Percentiles rank a stretch among this genome's conserved stretches.
These are phyloP conservation scores for Drosophila kanekoi DNA, from an alignment of 2,888 invertebrate species.

Conservation along the genomic window DNA sequence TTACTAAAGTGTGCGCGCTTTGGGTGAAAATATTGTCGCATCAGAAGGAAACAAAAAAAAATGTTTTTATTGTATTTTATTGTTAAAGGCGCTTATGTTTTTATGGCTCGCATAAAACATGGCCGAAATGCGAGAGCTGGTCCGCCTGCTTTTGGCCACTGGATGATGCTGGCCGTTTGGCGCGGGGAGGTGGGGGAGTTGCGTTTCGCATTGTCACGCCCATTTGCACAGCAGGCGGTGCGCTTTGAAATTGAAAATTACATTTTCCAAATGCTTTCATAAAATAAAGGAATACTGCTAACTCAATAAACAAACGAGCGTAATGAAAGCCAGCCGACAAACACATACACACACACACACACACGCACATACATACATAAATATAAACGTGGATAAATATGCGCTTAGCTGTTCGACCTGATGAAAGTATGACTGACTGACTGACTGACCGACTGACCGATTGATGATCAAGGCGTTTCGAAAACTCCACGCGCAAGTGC, in stretches of 20 bases:
- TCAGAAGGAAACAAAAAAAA: constrained; percentile 42
- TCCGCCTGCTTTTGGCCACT: constrained; percentile 4
- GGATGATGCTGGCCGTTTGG: constrained; percentile 8
- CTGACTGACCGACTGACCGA: too few species aligned
- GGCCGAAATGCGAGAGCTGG: constrained; percentile 24
- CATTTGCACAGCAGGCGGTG: constrained; percentile 53
- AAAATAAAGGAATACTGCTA: constrained; percentile 49
- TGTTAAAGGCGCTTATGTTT: constrained; percentile 58
- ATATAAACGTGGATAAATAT: neutral
- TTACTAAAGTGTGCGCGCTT: constrained; percentile 23
- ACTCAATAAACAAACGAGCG: constrained; percentile 54
- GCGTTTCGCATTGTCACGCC: constrained; percentile 35
- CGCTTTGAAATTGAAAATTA: constrained; percentile 54
- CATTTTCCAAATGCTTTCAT: constrained; percentile 51
- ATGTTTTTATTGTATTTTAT: constrained; percentile 58
- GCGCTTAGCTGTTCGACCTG: too few species aligned
- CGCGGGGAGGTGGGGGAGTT: neutral
- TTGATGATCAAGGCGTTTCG: too few species aligned
- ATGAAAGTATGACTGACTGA: too few species aligned
- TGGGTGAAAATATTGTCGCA: constrained; percentile 52
- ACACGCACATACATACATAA: neutral
- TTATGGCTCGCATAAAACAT: constrained; percentile 58
- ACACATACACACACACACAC: constrained; percentile 1
- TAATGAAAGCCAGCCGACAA: constrained; percentile 22
- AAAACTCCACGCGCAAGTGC: too few species aligned